Base-by-base conservation (phyloP, 2,888 invertebrate genomes). In the Zaprionus lineosus region DNA sequence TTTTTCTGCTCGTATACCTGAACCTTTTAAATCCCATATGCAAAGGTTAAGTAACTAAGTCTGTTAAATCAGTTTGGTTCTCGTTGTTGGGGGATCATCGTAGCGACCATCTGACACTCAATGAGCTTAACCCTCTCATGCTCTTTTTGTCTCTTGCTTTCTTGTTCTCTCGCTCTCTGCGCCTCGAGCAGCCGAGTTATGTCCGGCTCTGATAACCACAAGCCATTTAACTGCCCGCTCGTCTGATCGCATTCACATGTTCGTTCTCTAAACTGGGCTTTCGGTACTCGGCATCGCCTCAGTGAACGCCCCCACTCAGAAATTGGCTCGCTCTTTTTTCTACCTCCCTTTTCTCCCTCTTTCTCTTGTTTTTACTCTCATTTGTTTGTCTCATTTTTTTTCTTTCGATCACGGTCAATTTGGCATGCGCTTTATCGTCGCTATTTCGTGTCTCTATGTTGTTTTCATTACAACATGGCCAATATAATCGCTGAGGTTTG, bases 391-490 rank as follows among this genome's bases (percentile, higher is more conserved):
- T 28, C 0, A 15, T 5, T 33, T n/a, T n/a, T n/a, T n/a, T n/a
- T n/a, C n/a, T n/a, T n/a, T n/a, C 11, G 52, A 74, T 74, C 60
- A 57, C 41, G 77, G 63, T 77, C 74, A 64, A 74, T 77, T 81
- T 64, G 70, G 41, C 18, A 18, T 37, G 16, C 55, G 65, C 37
- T 51, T 61, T 59, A 64, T 55, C 33, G 41, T 56, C 40, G 53
- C 33, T 57, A 56, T 16, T 18, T 3, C 52, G 40, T 48, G 21
- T 51, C 15, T 11, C 46, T 14, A 48, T 56, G 36, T 24, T 48
- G 16, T 33, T 51, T 52, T 52, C 15, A 44, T 59, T 59, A 46
- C 61, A 52, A 19, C 65, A 52, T 55, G 66, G 56, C 55, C 66
- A 74, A 76, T 66, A 58, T 40, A 74, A 15, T n/a, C 9, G 14